Evolutionary conservation across 2,888 invertebrate species (phyloP), one percentile per base, ranked within the genome.

Genomic region (Agrotis segetum): DNA sequence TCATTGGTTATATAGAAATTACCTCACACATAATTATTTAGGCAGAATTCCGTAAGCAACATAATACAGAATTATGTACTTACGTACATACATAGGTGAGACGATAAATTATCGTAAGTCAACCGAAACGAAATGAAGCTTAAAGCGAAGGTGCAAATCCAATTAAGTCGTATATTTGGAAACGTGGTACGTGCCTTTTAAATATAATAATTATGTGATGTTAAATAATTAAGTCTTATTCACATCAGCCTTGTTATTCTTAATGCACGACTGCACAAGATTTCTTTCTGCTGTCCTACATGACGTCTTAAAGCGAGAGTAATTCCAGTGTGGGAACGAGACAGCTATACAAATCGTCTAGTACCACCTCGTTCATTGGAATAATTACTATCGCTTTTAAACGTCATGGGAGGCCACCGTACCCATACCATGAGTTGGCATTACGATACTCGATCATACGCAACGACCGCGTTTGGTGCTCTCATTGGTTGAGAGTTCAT

Each of bases 181-280:
- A 59, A n/a, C 11, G 7, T 13, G 56, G n/a, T 69, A 59, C 50
- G 50, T 52, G 46, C 56, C 46, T 52, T 58, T 40, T 14, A 40
- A 59, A 53, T 44, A 49, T 52, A 55, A 64, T 17, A 52, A 19
- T 50, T 5, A 50, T 59, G 24, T 58, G 14, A 34, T 50, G 14
- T n/a, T 46, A 61, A 74, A 75, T 77, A 62, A 59, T 60, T 63
- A 24, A 24, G 44, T 68, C 55, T 47, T 50, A 47, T 70, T 17
- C 50, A 47, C 59, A 53, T 59, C 56, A 52, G 40, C 60, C 56
- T 76, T 74, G 76, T 56, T 52, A 76, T 47, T 46, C 24, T 47
- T 76, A 56, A 75, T 61, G 68, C 76, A 74, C 68, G 56, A 74
- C 61, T 34, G 56, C 46, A 68, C 76, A 76, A 52, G 46, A 58